Evolutionary conservation across 2,888 invertebrate species (phyloP).

Genomic region (Rhaphigaster nebulosa): DNA sequence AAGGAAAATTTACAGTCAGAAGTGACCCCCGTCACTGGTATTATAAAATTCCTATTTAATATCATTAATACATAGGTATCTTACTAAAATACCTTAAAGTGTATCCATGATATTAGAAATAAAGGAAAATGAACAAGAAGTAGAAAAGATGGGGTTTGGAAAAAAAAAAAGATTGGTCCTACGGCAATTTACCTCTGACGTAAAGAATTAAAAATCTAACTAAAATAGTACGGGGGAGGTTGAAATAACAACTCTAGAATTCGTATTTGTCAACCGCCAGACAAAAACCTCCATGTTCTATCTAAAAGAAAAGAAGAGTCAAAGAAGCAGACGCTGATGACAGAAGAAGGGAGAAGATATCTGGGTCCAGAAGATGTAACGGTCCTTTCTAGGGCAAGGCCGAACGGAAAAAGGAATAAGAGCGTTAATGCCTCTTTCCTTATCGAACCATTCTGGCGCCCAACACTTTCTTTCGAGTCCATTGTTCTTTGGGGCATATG

Average conservation of each 20-base stretch:
- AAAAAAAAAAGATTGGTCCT: too few relatives aligned
- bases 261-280: not conserved
- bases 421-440: not conserved
- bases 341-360: not conserved
- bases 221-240: too few relatives aligned
- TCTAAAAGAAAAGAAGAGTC: conserved; percentile 6
- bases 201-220: too few relatives aligned
- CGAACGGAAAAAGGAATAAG: not conserved
- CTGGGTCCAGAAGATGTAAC: not conserved
- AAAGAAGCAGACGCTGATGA: not conserved
- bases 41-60: too few relatives aligned
- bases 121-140: too few relatives aligned
- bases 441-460: not conserved
- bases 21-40: too few relatives aligned
- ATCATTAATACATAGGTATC: too few relatives aligned
- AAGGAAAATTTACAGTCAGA: too few relatives aligned
- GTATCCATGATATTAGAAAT: too few relatives aligned
- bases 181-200: too few relatives aligned
- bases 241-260: not conserved
- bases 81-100: too few relatives aligned
- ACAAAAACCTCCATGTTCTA: not conserved
- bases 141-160: too few relatives aligned
- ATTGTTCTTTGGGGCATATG: not conserved
- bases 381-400: conserved; percentile 10
- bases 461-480: not conserved